Base-by-base conservation (phyloP, 2,797 vertebrate species). In the Nothura maculosa region DNA sequence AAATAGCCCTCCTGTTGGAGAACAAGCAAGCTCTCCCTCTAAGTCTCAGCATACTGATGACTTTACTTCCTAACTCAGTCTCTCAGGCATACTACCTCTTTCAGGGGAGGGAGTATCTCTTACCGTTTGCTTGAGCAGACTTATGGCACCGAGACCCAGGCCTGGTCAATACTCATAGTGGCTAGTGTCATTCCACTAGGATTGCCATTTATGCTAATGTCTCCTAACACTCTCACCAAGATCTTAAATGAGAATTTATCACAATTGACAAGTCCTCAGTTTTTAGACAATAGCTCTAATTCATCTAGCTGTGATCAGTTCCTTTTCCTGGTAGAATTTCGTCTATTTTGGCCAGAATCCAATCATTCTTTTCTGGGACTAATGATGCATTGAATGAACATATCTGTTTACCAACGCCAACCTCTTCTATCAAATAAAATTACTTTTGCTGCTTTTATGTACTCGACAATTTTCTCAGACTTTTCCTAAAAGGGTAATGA, bases 401-500 rank as follows among this genome's bases (percentile, higher is more conserved):
- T 87, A 81, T 92, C 63, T 95, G 82, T 92, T 95, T 95, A 95
- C 85, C 77, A 84, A 58, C 3, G 8, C 47, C 85, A 87, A 5
- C 11, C 25, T 92, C 63, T 84, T 93, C 68, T 70, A 89, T 90
- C 89, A 95, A 88, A 94, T 83, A 79, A 89, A 95, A 95, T 95
- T 91, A 91, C 77, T 92, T 87, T 81, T 91, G 34, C 52, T 92
- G 74, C 52, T 55, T 95, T 88, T 81, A 77, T 62, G 89, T 86
- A 91, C 48, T 86, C 3, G 1, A 93, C 80, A 89, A 91, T 93
- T 94, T 95, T 85, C 89, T 95, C 92, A 88, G 87, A 95, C 77
- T 95, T 93, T 84, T 93, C 63, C 74, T 96, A 81, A 93, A 95
- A 93, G 74, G 48, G 24, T 91, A 96, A 94, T 91, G 91, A 93